Base-by-base conservation (phyloP, 2,888 invertebrate species). In the Marronus borbonicus region DNA sequence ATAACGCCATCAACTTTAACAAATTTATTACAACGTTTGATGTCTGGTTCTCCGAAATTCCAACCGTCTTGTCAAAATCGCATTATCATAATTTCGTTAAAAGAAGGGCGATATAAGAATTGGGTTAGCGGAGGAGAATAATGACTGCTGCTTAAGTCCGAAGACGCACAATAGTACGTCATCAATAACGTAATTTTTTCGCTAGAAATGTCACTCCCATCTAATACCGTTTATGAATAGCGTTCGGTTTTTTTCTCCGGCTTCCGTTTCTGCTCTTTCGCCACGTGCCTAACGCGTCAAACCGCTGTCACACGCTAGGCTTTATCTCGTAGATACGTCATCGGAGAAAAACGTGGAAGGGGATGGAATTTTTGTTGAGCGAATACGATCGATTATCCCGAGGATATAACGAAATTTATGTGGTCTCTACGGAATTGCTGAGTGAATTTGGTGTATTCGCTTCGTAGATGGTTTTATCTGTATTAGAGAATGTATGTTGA, bases 171-270 rank as follows among this genome's bases (percentile, higher is more conserved):
- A 58, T 72, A 60, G 60, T 60, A 60, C 44, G 72, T 72, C 72
- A 72, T 72, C 58, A 72, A 72, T 72, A 72, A 72, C 44, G 72
- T 20, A 72, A 72, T 72, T 60, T 72, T 72, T 60, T 72, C 72
- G 39, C n/a, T 36, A 24, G 36, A 39, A 58, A 72, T 58, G 58
- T 72, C 72, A 60, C 36, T 49, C 20, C 72, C 60, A 44, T 24
- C 72, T 58, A 39, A 72, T 72, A 60, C 60, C 36, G 58, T 60
- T 39, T 44, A 70, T 58, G 70, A 70, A 70, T 70, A 70, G 55
- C 70, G 31, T 36, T 58, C n/a, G 5, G 4, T 7, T 55, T 55
- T 17, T 55, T 39, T 39, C 12, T 66, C 66, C 20, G 17, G n/a
- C 66, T 60, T 8, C 12, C 8, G 12, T 60, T 24, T 12, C 28